Base-by-base conservation (phyloP, 2,113 vertebrate species). In the Ammodytes marinus region DNA sequence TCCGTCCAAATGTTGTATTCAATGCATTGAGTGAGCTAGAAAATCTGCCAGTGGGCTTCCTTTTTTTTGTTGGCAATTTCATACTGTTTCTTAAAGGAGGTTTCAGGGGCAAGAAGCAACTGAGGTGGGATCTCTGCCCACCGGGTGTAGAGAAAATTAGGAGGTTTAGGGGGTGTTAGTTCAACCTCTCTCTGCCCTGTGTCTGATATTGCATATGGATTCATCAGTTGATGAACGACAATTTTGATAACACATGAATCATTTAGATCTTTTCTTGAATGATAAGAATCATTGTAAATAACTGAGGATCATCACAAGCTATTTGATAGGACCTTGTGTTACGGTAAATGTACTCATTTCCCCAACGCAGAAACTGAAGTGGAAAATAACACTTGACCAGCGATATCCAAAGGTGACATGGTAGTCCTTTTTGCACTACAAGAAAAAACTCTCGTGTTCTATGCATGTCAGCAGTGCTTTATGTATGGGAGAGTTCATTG, bases 71-170 rank as follows among this genome's bases (percentile, higher is more conserved):
- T 53, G 19, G 42, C 17, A 10, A 13, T 13, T 46, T 52, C 5
- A 14, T 17, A 15, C 15, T 17, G 53, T 67, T 13, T 50, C 35
- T 27, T 40, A 9, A 12, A 27, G 17, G 37, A 45, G 7, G 15
- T 49, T 57, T 49, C 43, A 39, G 15, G 11, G 27, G 10, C 0
- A 2, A 40, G 8, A 39, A 39, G 55, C 35, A 61, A 17, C 47
- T 77, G 39, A 60, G 54, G 39, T 60, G 39, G 37, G 10, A 54
- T 54, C 12, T 68, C 15, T 58, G 35, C 63, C 45, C 58, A 27
- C 37, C 17, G 46, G 10, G 3, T 60, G 40, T 46, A 7, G 27
- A 50, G 54, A 59, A 68, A 57, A 19, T 57, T 3, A 14, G 15
- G 40, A 53, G 10, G 2, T 8, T 27, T 54, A 39, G 27, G 40